Evolutionary conservation across 2,797 vertebrate species (phyloP).

Genomic region (Chelidonichthys spinosus): DNA sequence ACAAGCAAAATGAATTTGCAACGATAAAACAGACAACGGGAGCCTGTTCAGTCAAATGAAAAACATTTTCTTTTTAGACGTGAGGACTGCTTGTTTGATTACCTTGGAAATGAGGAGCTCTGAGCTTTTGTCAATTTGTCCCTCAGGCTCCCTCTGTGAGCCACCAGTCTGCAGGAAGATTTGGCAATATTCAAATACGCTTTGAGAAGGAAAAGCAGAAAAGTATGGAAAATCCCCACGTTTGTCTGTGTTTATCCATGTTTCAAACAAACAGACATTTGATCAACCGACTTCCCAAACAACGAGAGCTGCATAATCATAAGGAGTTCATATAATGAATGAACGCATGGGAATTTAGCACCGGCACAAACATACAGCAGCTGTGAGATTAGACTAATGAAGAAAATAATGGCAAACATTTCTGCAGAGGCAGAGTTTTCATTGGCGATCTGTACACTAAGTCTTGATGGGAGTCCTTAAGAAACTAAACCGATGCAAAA

Average conservation of each 20-base stretch:
- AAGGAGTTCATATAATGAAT: not conserved
- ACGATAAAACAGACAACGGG: slow-evolving; percentile 35
- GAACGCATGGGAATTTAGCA: slow-evolving; percentile 14
- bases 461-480: slow-evolving; percentile 17
- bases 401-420: slow-evolving; percentile 11
- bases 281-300: slow-evolving; percentile 14
- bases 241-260: slow-evolving; percentile 31
- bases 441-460: slow-evolving; percentile 15
- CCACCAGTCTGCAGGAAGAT: slow-evolving; percentile 23
- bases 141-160: slow-evolving; percentile 29
- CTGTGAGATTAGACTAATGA: slow-evolving; percentile 1
- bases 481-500: not conserved
- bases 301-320: not conserved
- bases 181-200: slow-evolving; percentile 43
- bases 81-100: slow-evolving; percentile 51
- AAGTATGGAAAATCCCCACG: slow-evolving; percentile 27
- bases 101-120: slow-evolving; percentile 38
- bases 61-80: slow-evolving; percentile 23
- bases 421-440: slow-evolving; percentile 17
- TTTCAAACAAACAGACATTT: slow-evolving; percentile 30
- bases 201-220: slow-evolving; percentile 10
- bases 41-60: slow-evolving; percentile 30
- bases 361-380: not conserved
- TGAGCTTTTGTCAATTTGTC: slow-evolving; percentile 57
- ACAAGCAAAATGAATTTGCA: slow-evolving; percentile 31